Base-by-base conservation (phyloP, 2,888 invertebrate species). In the Caenorhabditis sp. region DNA sequence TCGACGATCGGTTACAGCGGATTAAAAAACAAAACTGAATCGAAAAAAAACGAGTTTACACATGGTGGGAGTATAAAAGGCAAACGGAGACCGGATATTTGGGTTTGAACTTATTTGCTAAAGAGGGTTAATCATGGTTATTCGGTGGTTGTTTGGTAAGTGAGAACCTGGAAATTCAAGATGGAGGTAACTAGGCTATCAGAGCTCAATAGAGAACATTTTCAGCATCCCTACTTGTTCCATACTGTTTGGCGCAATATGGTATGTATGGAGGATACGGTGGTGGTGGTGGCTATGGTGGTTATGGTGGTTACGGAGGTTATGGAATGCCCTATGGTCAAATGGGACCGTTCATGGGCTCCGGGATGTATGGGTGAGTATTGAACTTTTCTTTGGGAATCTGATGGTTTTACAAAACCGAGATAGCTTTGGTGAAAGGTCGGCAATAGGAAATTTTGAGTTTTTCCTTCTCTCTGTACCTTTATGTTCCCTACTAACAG, bases 21-120 rank as follows among this genome's bases (percentile, higher is more conserved):
- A 70, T 77, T 70, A 70, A 47, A 70, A 77, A 70, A 77, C 69
- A 77, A 49, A 69, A 41, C 76, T 69, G 61, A 75, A 75, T 49
- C 44, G 41, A 58, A 58, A 51, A 76, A 61, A 70, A 77, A 77
- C 77, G 59, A 22, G 77, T 77, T 77, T 70, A 31, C 8, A 16
- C 12, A 26, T 49, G 2, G 35, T n/a, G n/a, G 35, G 41, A 54
- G 61, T 76, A 76, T 76, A 76, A 76, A 76, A 76, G 69, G 51
- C 14, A n/a, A 35, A 22, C 22, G 28, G 2, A 22, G 16, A 51
- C 51, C 38, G 47, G 69, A 59, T 59, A 61, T 49, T 69, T 61
- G 61, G 49, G 58, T 76, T 76, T 41, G 68, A 68, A 54, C 66
- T 47, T 47, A 47, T 35, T 63, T 41, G 16, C 22, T 61, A 44